A percentile compares a stretch with the other conserved stretches of the same genome.
phyloP scores from a whole-genome alignment of 2,797 vertebrate genomes.

The Pangasius macronema region DNA sequence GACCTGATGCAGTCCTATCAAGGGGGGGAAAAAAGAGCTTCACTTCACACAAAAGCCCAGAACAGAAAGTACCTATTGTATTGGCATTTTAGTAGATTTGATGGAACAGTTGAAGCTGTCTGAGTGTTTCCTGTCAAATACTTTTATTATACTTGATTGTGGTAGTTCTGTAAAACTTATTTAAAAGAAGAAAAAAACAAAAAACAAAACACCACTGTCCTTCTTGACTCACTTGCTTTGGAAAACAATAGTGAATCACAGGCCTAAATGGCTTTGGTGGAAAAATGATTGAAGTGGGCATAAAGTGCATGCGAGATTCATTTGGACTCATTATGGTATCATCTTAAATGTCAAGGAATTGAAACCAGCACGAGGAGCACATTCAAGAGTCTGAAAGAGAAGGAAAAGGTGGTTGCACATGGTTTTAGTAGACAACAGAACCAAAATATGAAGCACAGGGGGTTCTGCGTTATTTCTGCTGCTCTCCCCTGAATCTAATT shows the following conservation, averaged over 20 bases:
- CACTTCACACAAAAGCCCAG: slow-evolving; percentile 2
- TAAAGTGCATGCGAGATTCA: slow-evolving; percentile 74
- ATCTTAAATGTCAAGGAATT: slow-evolving; percentile 76
- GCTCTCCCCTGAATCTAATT: slow-evolving; percentile 60
- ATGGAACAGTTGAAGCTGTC: slow-evolving; percentile 46
- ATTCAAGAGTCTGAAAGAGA: slow-evolving; percentile 36
- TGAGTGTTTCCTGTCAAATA: slow-evolving; percentile 45
- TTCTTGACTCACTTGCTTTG: slow-evolving; percentile 62
- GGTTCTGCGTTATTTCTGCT: slow-evolving; percentile 41
- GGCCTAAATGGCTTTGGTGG: slow-evolving; percentile 67
- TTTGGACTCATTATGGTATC: slow-evolving; percentile 73
- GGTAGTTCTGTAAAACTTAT: slow-evolving; percentile 41
- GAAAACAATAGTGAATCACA: slow-evolving; percentile 69
- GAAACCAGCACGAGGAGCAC: slow-evolving; percentile 67
- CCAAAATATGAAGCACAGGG: slow-evolving; percentile 46
- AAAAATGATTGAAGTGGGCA: slow-evolving; percentile 66
- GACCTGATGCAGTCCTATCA: not conserved
- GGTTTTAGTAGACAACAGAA: slow-evolving; percentile 61
- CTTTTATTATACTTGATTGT: slow-evolving; percentile 51
- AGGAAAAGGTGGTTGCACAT: slow-evolving; percentile 62
- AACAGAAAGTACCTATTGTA: slow-evolving; percentile 1
- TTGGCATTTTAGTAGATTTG: not conserved
- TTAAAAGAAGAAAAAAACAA: slow-evolving; percentile 13
- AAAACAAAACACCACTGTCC: slow-evolving; percentile 29
- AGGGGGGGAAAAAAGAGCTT: not conserved